Evolutionary conservation across 2,797 vertebrate species (phyloP).

Genomic region (Acipenser oxyrinchus): DNA sequence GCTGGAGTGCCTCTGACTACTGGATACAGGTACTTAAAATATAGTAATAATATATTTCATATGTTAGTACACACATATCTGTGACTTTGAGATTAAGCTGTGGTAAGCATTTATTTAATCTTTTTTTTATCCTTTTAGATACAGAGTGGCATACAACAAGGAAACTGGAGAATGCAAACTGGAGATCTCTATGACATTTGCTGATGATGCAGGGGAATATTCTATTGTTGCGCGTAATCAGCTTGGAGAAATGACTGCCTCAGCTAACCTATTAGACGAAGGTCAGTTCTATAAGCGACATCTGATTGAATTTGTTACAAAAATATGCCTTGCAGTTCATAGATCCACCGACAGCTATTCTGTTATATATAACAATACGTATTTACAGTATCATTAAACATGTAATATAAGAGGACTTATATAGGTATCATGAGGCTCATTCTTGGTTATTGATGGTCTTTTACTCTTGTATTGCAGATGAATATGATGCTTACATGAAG

Average conservation of each 20-base stretch:
- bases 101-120: not conserved
- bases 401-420: no score
- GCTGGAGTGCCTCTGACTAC: constrained; percentile 75
- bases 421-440: not conserved
- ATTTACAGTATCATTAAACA: no score
- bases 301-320: no score
- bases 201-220: constrained; percentile 95
- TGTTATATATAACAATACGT: no score
- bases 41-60: not conserved
- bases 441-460: not conserved
- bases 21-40: constrained; percentile 73
- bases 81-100: not conserved
- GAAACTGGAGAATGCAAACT: constrained; percentile 85
- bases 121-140: constrained; percentile 51
- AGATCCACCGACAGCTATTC: no score
- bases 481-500: constrained; percentile 80
- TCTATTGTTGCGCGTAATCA: constrained; percentile 79
- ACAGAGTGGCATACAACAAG: constrained; percentile 72
- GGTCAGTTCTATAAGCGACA: constrained; percentile 48
- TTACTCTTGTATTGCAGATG: constrained; percentile 55
- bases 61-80: constrained; percentile 1
- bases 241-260: constrained; percentile 79
- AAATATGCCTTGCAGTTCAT: no score
- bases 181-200: constrained; percentile 98
- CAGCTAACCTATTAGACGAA: constrained; percentile 82